Base-by-base conservation (phyloP, 2,113 vertebrate genomes). In the Zapus hudsonius region DNA sequence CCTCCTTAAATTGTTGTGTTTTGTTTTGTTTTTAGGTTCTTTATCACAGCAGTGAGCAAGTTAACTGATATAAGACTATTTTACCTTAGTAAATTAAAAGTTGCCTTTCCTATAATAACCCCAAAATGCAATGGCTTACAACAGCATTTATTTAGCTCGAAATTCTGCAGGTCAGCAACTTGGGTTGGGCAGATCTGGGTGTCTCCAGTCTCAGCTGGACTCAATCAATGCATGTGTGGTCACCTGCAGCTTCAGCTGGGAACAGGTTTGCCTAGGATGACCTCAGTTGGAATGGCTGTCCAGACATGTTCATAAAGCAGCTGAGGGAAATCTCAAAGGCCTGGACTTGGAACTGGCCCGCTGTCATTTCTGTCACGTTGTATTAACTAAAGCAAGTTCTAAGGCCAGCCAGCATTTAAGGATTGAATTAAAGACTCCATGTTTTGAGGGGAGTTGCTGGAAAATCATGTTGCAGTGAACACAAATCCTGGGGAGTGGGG, bases 231-330 rank as follows among this genome's bases (percentile, higher is more conserved):
- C 22, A 79, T 78, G 76, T 85, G 5, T 7, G 22, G 66, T 89
- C 70, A 93, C 66, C 22, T 84, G 44, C 31, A 88, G 84, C 84
- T 83, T 81, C 67, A 94, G 7, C 40, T 88, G 67, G 22, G 13
- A 92, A 67, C 88, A 40, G 40, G n/a, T 15, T 79, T 40, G 27
- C 76, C 27, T 70, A 79, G 66, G 78, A 93, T 84, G 38, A 86
- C 38, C 69, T 96, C 91, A 92, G n/a, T 25, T 47, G 31, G n/a
- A 93, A 91, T 36, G n/a, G 17, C 67, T 92, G 86, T 47, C 75
- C 81, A 84, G 79, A 84, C 55, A 73, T 57, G 70, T 44, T 76
- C 91, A 94, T 80, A 91, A 80, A 69, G 20, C 36, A 38, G 23
- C 10, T 79, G 67, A 61, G 25, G 17, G 84, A 31, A 75, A 44